phyloP scores from a whole-genome alignment of 1,140 invertebrate genomes.

The Drosophila equinoxialis region DNA sequence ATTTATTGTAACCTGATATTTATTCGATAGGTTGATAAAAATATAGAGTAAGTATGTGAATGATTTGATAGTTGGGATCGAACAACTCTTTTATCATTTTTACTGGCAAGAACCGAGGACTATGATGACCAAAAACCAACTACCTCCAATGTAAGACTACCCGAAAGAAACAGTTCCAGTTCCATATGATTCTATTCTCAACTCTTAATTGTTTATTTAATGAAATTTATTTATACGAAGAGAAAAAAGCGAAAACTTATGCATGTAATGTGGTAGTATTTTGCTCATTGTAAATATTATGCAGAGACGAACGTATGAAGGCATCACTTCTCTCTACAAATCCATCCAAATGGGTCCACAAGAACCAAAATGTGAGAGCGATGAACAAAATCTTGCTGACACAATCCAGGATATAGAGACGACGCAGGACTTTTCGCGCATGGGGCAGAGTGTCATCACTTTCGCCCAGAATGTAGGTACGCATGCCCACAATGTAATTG shows the following conservation, averaged over 20 bases:
- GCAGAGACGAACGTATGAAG: slow-evolving; percentile 61
- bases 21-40: too few relatives aligned
- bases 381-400: slow-evolving; percentile 79
- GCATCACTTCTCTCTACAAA: slow-evolving; percentile 69
- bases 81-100: too few relatives aligned
- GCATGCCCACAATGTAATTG: slow-evolving; percentile 88
- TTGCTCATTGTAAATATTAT: slow-evolving; percentile 60
- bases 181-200: too few relatives aligned
- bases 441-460: slow-evolving; percentile 89
- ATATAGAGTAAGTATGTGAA: too few relatives aligned
- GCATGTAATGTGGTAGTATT: slow-evolving; percentile 51
- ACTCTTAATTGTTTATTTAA: slow-evolving; percentile 35
- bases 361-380: slow-evolving; percentile 77
- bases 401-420: slow-evolving; percentile 85
- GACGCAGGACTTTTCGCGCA: slow-evolving; percentile 85
- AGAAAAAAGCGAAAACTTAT: slow-evolving; percentile 38
- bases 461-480: slow-evolving; percentile 90
- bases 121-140: too few relatives aligned
- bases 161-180: too few relatives aligned
- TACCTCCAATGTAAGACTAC: too few relatives aligned
- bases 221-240: slow-evolving; percentile 21
- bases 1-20: too few relatives aligned
- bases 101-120: too few relatives aligned
- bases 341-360: slow-evolving; percentile 79
- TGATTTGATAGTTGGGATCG: too few relatives aligned